These are phyloP conservation scores for Drosophila neotestacea DNA, from an alignment of 2,888 invertebrate species.

Conservation along the genomic window DNA sequence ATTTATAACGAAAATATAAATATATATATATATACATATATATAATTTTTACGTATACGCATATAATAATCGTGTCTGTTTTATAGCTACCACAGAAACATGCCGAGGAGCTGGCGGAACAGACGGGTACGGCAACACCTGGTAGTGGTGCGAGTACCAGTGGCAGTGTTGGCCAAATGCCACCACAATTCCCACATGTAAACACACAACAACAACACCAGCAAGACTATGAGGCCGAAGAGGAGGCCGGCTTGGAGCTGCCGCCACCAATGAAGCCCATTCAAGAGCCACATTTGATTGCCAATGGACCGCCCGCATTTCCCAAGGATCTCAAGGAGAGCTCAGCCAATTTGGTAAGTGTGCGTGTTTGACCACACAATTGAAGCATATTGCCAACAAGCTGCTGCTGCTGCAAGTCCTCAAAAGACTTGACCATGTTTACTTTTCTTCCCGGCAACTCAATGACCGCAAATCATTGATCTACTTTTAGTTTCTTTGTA, in stretches of 20 bases:
- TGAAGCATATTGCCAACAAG: constrained; percentile 12
- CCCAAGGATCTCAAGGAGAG: constrained; percentile 86
- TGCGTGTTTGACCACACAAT: constrained; percentile 35
- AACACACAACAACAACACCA: constrained; percentile 77
- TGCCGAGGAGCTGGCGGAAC: constrained; percentile 82
- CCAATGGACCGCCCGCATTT: constrained; percentile 84
- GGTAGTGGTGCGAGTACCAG: constrained; percentile 59
- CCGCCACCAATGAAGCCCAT: constrained; percentile 99
- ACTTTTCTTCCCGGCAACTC: neutral
- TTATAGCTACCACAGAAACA: constrained; percentile 83
- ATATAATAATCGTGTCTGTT: constrained; percentile 23
- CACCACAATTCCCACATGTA: constrained; percentile 65
- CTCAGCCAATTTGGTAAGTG: constrained; percentile 87
- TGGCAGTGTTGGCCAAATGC: constrained; percentile 57
- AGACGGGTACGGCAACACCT: constrained; percentile 59
- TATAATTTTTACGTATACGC: neutral
- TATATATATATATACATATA: too few relatives aligned
- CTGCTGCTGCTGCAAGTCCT: constrained; percentile 1
- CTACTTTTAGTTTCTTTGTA: neutral
- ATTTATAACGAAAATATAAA: constrained; percentile 59
- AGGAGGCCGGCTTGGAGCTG: constrained; percentile 92
- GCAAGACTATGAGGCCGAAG: constrained; percentile 87
- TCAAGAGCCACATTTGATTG: constrained; percentile 87
- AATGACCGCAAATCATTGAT: constrained; percentile 13
- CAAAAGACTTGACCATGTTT: constrained; percentile 13